phyloP scores from a whole-genome alignment of 2,888 invertebrate species.

The Andricus quercusramuli region DNA sequence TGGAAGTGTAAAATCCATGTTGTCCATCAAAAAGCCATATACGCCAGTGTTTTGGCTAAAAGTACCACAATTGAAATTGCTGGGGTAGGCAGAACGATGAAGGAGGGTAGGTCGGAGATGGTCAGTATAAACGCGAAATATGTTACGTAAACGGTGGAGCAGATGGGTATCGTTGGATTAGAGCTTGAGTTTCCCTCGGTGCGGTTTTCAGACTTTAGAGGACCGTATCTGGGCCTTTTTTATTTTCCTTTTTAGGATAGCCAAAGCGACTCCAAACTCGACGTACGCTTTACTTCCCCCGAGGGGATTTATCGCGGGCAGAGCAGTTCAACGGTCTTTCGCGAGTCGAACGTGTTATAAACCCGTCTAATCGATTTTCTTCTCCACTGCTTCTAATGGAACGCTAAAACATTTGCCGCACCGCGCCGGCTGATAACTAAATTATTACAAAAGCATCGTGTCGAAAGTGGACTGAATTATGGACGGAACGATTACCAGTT shows the following conservation, averaged over 20 bases:
- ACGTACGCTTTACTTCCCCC: constrained; percentile 48
- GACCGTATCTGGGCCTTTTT: constrained; percentile 23
- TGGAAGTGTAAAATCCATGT: constrained; percentile 20
- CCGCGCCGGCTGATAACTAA: constrained; percentile 72
- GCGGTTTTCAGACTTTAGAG: constrained; percentile 42
- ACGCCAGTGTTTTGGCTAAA: constrained; percentile 6
- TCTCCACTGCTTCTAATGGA: constrained; percentile 63
- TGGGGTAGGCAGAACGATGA: background rate
- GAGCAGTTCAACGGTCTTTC: constrained; percentile 53
- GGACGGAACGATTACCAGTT: constrained; percentile 43
- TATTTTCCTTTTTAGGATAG: constrained; percentile 35
- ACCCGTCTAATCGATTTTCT: constrained; percentile 69
- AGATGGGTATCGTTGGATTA: constrained; percentile 60
- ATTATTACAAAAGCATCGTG: constrained; percentile 66
- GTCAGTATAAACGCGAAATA: constrained; percentile 51
- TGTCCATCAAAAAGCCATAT: constrained; percentile 44
- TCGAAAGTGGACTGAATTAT: constrained; percentile 45
- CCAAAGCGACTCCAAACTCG: constrained; percentile 5
- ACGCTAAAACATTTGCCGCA: constrained; percentile 63
- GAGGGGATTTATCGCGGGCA: constrained; percentile 58
- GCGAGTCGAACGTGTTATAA: constrained; percentile 50
- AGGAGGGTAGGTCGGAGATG: constrained; percentile 26
- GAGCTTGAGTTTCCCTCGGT: constrained; percentile 49
- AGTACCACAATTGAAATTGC: constrained; percentile 43
- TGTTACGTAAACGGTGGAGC: constrained; percentile 50